Evolutionary conservation across 2,888 invertebrate species (phyloP).

Genomic region (Oegoconia quadripuncta): DNA sequence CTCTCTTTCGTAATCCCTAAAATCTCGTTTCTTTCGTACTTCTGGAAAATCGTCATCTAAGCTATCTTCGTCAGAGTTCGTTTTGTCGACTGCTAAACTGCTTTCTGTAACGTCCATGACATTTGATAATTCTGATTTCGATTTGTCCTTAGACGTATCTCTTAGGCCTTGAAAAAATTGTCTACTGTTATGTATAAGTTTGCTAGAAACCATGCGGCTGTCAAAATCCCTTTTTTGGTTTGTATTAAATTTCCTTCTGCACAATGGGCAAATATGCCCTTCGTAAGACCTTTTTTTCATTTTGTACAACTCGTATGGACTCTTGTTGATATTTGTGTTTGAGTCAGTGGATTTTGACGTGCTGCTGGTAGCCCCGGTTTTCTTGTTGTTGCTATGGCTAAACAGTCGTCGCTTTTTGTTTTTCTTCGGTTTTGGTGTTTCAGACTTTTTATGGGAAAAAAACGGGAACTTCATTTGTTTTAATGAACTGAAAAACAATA

Average conservation of each 20-base stretch:
- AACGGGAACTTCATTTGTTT: conserved; percentile 53
- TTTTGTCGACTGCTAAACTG: not conserved
- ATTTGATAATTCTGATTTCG: conserved; percentile 5
- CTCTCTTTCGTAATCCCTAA: conserved; percentile 21
- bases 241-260: conserved; percentile 24
- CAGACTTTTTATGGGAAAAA: conserved; percentile 56
- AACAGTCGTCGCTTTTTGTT: conserved; percentile 42
- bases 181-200: conserved; percentile 29
- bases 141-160: conserved; percentile 3
- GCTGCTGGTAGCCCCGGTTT: conserved; percentile 3
- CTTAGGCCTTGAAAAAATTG: conserved; percentile 26
- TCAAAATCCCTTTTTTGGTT: conserved; percentile 5
- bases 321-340: not conserved
- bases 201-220: conserved; percentile 13
- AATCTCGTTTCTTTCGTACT: conserved; percentile 19
- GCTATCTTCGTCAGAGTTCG: not conserved
- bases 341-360: not conserved
- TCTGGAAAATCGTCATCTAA: not conserved
- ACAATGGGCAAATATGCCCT: conserved; percentile 27
- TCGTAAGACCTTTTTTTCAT: conserved; percentile 25
- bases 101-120: not conserved
- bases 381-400: conserved; percentile 26
- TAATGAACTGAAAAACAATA: conserved; percentile 37
- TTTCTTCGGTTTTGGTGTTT: conserved; percentile 28
- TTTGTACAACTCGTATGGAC: conserved; percentile 1